Percentiles rank a stretch among this genome's conserved stretches.
phyloP scores from a whole-genome alignment of 2,797 vertebrate genomes.

The Synanceia verrucosa region DNA sequence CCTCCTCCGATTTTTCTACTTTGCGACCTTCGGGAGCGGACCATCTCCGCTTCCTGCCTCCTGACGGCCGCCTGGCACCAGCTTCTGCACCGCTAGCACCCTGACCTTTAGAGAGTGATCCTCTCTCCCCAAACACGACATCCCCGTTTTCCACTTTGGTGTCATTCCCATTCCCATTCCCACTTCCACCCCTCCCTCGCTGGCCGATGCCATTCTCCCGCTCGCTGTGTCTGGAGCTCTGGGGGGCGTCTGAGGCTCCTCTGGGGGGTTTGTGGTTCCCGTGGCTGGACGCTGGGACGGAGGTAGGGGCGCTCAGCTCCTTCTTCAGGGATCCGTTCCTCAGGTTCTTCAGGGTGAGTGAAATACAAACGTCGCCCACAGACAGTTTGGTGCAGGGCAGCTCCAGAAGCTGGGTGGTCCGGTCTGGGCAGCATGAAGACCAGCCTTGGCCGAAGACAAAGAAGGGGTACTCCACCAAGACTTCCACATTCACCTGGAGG shows the following conservation, averaged over 20 bases:
- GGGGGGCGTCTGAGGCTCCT: conserved; percentile 70
- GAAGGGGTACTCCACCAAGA: conserved; percentile 98
- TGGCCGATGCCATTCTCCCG: conserved; percentile 93
- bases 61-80: conserved; percentile 75
- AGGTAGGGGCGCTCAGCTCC: conserved; percentile 73
- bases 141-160: conserved; percentile 91
- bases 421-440: conserved; percentile 98
- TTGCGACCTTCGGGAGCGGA: conserved; percentile 96
- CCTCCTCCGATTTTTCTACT: conserved; percentile 94
- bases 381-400: conserved; percentile 97
- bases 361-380: conserved; percentile 99
- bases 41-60: conserved; percentile 95
- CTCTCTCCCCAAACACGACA: conserved; percentile 86
- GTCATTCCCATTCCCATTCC: conserved; percentile 52
- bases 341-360: conserved; percentile 97
- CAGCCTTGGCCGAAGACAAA: conserved; percentile 99
- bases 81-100: conserved; percentile 80
- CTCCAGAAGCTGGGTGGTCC: conserved; percentile 96
- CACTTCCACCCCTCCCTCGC: conserved; percentile 73
- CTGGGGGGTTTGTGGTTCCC: conserved; percentile 88
- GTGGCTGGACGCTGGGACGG: conserved; percentile 49
- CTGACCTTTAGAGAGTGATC: conserved; percentile 73
- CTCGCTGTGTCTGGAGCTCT: conserved; percentile 85
- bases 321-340: conserved; percentile 97
- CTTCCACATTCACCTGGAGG: conserved; percentile 95